Base-by-base conservation (phyloP, 2,888 invertebrate species). In the Helobdella robusta region DNA sequence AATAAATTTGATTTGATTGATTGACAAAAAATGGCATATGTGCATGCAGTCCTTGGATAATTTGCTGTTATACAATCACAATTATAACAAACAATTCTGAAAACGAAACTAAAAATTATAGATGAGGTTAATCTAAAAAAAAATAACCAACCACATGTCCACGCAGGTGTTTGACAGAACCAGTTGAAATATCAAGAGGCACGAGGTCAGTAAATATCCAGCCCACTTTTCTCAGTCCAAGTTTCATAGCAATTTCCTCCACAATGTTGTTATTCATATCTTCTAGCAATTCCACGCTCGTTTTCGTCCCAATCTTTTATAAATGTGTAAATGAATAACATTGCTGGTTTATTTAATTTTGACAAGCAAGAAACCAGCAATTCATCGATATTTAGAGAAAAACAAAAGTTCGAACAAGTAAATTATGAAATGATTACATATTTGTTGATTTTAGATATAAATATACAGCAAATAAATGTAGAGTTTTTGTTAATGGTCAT, bases 141-240 rank as follows among this genome's bases (percentile, higher is more conserved):
- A 52, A 1, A n/a, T 2, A 23, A 74, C 80, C 75, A 79, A 92
- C 93, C 70, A 80, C 77, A 70, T 81, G 79, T 65, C 79, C 79
- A 64, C 83, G 74, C 67, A 81, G 80, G 72, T 82, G 80, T 70
- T 82, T 82, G 28, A 84, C 83, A 70, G 91, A 91, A 75, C 94
- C 94, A 74, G 85, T 85, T 73, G 85, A 85, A 52, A 87, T 81
- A 81, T 91, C 89, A 72, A 89, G 87, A 67, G 91, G 87, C 74
- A 92, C 84, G 70, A 98, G 85, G 84, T 98, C 98, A 23, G 97
- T 97, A 81, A 99, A 98, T 73, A 98, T 90, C 98, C 98, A 99
- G 66, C 98, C 98, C 69, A 99, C 87, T 76, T 85, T 82, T 69
- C 82, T 81, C 74, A 98, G 83, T 28, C 91, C 91, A 66, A 98